Conservation (phyloP, 2,113 vertebrate species). For the Salminus brasiliensis region DNA sequence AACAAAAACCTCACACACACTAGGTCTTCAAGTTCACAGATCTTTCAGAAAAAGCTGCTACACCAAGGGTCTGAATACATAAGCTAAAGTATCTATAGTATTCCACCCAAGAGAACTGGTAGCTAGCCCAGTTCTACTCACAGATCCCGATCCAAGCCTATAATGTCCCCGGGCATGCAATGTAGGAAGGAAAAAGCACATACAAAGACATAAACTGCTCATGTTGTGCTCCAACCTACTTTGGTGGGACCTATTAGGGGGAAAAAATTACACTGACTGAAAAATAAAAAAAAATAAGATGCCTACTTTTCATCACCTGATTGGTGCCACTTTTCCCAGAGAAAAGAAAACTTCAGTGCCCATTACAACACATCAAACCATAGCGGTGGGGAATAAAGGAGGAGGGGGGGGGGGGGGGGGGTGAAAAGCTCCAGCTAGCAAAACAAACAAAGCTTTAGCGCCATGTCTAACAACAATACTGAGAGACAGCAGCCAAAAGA, state of each 20-base stretch:
- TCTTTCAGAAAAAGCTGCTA: not conserved
- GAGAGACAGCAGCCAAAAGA: constrained; percentile 40
- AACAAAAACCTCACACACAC: not conserved
- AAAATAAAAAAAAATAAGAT: not conserved
- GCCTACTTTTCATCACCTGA: constrained; percentile 30
- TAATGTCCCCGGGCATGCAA: not conserved
- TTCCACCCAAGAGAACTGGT: not conserved
- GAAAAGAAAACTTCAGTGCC: constrained; percentile 19
- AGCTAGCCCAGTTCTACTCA: constrained; percentile 1
- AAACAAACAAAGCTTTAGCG: constrained; percentile 39
- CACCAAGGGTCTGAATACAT: not conserved
- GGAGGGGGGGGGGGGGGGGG: not conserved
- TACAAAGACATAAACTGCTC: not conserved
- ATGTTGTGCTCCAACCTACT: not conserved
- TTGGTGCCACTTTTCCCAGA: not conserved
- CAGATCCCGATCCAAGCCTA: not conserved
- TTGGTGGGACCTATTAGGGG: not conserved
- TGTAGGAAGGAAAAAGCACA: not conserved
- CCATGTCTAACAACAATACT: constrained; percentile 38
- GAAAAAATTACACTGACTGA: not conserved
- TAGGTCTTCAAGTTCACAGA: not conserved
- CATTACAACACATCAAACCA: constrained; percentile 2
- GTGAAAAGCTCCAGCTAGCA: constrained; percentile 8
- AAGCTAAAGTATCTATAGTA: not conserved
- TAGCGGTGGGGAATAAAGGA: not conserved